Base-by-base conservation (phyloP, 53 echinoderm and acorn worm genomes). In the Pentamera pediparva region DNA sequence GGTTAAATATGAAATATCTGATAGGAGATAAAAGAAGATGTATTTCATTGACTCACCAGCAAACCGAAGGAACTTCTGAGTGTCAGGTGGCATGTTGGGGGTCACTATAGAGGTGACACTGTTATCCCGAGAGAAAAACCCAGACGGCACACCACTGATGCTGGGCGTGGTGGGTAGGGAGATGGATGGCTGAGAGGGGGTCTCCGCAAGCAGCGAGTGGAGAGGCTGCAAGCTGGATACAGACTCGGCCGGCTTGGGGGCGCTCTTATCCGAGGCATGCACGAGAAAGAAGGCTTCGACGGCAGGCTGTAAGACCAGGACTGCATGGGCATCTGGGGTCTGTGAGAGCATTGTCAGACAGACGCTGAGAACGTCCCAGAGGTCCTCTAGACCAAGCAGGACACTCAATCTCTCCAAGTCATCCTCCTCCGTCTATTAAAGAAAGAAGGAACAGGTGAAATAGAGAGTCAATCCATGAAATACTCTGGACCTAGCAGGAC, bases 251-350 rank as follows among this genome's bases (percentile, higher is more conserved):
- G 55, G 39, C 65, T 91, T 91, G 50, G 30, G 47, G 29, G 59
- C 40, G 30, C 72, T 74, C 60, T 89, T 91, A 54, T 95, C 96
- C 15, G 96, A 85, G 35, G 96, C 90, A 32, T 95, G 96, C 34
- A 95, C 96, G 2, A 91, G 83, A 83, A 95, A 95, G 81, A 95
- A 95, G 33, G 96, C 96, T 32, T 95, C 96, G 13, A 95, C 96
- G 4, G 96, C 96, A 20, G 96, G 90, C 59, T 95, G 96, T 9
- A 95, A 81, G 59, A 95, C 96, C 67, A 95, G 81, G 56, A 95
- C 96, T 8, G 96, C 91, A 65, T 95, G 96, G 75, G 87, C 73
- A 74, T 95, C 96, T 39, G 96, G 85, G 22, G 96, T 91, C 37
- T 88, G 87, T 29, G 90, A 90, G 35, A 95, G 70, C 45, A 88